Conservation (phyloP, 2,888 invertebrate species). For the Alloscopus bannaensis region DNA sequence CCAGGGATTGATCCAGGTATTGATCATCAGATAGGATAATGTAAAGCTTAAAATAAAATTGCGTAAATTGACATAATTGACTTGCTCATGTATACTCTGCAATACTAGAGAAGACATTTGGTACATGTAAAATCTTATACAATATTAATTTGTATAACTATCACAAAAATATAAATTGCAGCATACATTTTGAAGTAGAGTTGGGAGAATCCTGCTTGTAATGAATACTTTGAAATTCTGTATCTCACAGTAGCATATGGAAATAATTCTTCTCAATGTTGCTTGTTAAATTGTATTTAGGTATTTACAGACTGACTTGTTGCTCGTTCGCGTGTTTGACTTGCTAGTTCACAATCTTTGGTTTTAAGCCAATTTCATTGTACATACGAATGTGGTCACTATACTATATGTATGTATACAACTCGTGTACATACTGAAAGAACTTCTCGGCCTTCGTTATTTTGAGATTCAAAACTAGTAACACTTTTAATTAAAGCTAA, state of each 20-base stretch:
- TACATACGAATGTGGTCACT: not conserved
- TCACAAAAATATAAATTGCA: conserved; percentile 61
- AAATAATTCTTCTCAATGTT: conserved; percentile 14
- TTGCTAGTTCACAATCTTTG: too few species aligned
- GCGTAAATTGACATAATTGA: too few species aligned
- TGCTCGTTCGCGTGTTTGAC: too few species aligned
- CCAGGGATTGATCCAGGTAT: too few species aligned
- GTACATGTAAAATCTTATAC: not conserved
- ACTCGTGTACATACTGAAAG: conserved; percentile 38
- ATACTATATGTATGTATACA: not conserved
- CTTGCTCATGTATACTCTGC: too few species aligned
- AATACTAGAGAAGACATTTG: conserved; percentile 23
- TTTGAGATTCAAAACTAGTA: conserved; percentile 15
- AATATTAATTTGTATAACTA: conserved; percentile 19
- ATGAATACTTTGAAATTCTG: too few species aligned
- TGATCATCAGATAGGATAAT: too few species aligned
- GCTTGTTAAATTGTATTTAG: too few species aligned
- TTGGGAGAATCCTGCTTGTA: not conserved
- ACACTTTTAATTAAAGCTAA: not conserved
- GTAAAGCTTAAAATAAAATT: too few species aligned
- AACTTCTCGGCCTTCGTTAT: conserved; percentile 39
- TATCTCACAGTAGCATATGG: conserved; percentile 1
- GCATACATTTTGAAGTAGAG: conserved; percentile 13
- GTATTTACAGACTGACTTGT: too few species aligned
- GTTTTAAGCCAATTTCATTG: too few species aligned